A percentile compares a stretch with the other conserved stretches of the same genome.
Evolutionary conservation across 1,140 invertebrate species (phyloP).

Genomic region (Drosophila kurseongensis): DNA sequence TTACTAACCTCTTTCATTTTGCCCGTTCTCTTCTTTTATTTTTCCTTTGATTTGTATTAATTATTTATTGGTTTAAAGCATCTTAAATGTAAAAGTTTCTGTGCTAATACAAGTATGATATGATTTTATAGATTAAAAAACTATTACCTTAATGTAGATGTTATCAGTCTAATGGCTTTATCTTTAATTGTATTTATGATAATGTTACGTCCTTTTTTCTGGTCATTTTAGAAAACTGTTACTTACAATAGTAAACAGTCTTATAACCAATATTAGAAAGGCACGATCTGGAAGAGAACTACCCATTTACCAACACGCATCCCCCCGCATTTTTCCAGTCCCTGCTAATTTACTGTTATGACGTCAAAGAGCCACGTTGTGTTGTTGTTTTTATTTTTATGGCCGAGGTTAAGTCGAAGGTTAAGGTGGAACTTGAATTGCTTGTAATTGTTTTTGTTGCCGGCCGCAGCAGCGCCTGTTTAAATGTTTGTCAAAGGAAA

Average conservation of each 20-base stretch:
- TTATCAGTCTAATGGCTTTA: too few relatives aligned
- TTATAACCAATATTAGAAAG: background rate
- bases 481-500: slow-evolving; percentile 74
- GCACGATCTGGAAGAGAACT: background rate
- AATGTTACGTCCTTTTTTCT: too few relatives aligned
- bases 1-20: background rate
- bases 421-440: slow-evolving; percentile 58
- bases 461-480: slow-evolving; percentile 55
- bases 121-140: too few relatives aligned
- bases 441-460: slow-evolving; percentile 69
- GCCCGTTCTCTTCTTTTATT: background rate
- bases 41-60: too few relatives aligned
- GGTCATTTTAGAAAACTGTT: too few relatives aligned
- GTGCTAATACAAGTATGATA: too few relatives aligned
- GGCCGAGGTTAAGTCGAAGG: slow-evolving; percentile 25
- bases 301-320: background rate
- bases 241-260: too few relatives aligned
- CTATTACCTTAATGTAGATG: too few relatives aligned
- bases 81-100: too few relatives aligned
- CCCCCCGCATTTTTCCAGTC: background rate
- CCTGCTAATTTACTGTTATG: slow-evolving; percentile 73
- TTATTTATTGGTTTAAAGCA: too few relatives aligned
- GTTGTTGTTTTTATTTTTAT: slow-evolving; percentile 1
- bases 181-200: too few relatives aligned
- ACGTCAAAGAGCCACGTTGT: slow-evolving; percentile 36